Base-by-base conservation (phyloP, 1,140 invertebrate genomes). In the Papilio machaon region DNA sequence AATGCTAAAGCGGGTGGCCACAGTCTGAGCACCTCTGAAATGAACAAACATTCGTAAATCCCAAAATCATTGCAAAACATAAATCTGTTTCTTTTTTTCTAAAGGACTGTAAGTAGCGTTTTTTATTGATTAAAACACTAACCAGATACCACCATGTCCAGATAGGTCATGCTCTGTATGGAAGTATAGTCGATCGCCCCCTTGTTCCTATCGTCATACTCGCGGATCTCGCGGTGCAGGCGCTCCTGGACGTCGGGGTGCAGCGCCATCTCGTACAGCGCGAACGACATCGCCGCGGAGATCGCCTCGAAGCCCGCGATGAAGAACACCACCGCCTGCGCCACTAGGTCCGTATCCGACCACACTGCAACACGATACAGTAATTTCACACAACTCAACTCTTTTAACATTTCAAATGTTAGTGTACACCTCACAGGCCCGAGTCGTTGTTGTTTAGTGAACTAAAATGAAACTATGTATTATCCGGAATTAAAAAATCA, bases 251-350 rank as follows among this genome's bases (percentile, higher is more conserved):
- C 84, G 0, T 97, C 95, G 13, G 93, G 95, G 88, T 97, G 91
- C 9, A 94, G 79, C 0, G 96, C 95, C 52, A 97, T 84, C 80
- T 95, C 95, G 64, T 95, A 89, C 1, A 92, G 83, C 1, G 80
- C 35, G 76, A 94, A 95, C 15, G 88, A 85, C 89, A 95, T 91
- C 1, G 86, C 75, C 1, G 85, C 87, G 0, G 95, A 91, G 0
- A 97, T 96, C 0, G 97, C 97, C 86, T 98, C 97, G 81, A 96
- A 97, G 15, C 97, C 97, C 73, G 97, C 97, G 1, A 95, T 90
- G 77, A 97, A 96, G 85, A 97, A 97, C 0, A 96, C 91, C 23
- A 96, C 95, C 0, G 96, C 95, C 88, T 97, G 96, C 2, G 96
- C 95, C 0, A 95, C 94, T 52, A 96, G 94, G 76, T 92, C 92